Percentiles rank a stretch among this genome's conserved stretches.
These are phyloP conservation scores for Drosophila fulvimacula DNA, from an alignment of 2,888 invertebrate species.

Conservation along the genomic window DNA sequence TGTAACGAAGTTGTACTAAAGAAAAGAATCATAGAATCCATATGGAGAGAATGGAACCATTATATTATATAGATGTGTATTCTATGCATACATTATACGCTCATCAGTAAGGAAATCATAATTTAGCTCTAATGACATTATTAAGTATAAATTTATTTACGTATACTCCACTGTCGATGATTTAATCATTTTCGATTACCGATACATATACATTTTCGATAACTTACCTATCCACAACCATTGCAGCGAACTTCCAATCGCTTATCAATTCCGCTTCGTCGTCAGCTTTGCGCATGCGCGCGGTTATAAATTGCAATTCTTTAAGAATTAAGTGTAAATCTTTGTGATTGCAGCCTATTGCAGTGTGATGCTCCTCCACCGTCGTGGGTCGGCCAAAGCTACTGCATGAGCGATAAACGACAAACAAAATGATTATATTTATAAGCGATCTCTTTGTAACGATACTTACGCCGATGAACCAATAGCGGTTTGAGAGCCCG, in stretches of 20 bases:
- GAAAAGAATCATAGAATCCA: no score
- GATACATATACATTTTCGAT: neutral
- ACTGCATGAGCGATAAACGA: slow-evolving; percentile 56
- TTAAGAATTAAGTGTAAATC: slow-evolving; percentile 96
- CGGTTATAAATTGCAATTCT: slow-evolving; percentile 97
- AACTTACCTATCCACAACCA: slow-evolving; percentile 96
- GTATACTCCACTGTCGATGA: neutral
- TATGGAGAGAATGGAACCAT: no score
- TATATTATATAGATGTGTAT: no score
- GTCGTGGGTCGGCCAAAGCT: slow-evolving; percentile 91
- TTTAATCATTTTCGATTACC: neutral
- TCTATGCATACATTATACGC: no score
- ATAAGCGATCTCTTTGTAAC: no score
- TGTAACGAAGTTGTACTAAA: neutral
- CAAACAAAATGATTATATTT: slow-evolving; percentile 7
- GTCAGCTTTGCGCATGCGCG: slow-evolving; percentile 96
- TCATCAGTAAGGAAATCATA: no score
- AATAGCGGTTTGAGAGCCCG: slow-evolving; percentile 87
- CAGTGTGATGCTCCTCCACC: slow-evolving; percentile 89
- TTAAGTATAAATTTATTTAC: neutral
- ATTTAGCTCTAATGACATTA: neutral
- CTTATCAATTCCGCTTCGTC: slow-evolving; percentile 96
- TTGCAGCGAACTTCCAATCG: slow-evolving; percentile 99
- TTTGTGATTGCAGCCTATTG: slow-evolving; percentile 89
- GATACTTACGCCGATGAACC: slow-evolving; percentile 87